Base-by-base conservation (phyloP, 2,888 invertebrate species). In the Abrostola tripartita region DNA sequence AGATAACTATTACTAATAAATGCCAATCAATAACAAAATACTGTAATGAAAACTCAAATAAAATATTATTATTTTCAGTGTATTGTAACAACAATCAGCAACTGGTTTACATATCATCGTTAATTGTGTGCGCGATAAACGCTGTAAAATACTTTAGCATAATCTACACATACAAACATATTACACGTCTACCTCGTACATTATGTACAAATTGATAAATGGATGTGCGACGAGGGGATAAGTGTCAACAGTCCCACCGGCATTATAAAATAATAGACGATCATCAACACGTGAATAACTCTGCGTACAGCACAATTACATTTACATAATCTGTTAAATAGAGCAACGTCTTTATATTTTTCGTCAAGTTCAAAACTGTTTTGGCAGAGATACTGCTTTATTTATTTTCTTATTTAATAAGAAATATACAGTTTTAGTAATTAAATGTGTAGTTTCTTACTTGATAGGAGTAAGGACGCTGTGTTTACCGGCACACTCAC, bases 401-500 rank as follows among this genome's bases (percentile, higher is more conserved):
- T 37, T 44, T 47, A 7, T 14, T 14, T 41, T 50, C n/a, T 10
- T 37, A 36, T 41, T 35, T 24, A 51, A 14, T 14, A 12, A 24
- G 38, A n/a, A n/a, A 40, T 11, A 11, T 1, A 35, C 7, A 38
- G 7, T 38, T 60, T 47, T 44, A 12, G 5, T 35, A 8, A 5
- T 10, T 12, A 11, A 52, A 72, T 55, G 11, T 52, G 12, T 52
- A 61, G 52, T 66, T 66, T 77, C 85, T 83, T 79, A 87, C 86
- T 81, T 82, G 68, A 80, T 77, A 81, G 74, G 24, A 24, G 24
- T 24, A 24, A 24, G 24, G 71, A 74, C 72, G 68, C 76, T 81
- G 79, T 81, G 65, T 70, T 65, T 77, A 79, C 82, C 82, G 77
- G 81, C 79, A 68, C 56, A 54, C 63, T 64, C 68, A 86, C 85